Conservation (phyloP, 30 jellyfish, hydroid and myxozoan genomes). For the Chironex yamaguchii region DNA sequence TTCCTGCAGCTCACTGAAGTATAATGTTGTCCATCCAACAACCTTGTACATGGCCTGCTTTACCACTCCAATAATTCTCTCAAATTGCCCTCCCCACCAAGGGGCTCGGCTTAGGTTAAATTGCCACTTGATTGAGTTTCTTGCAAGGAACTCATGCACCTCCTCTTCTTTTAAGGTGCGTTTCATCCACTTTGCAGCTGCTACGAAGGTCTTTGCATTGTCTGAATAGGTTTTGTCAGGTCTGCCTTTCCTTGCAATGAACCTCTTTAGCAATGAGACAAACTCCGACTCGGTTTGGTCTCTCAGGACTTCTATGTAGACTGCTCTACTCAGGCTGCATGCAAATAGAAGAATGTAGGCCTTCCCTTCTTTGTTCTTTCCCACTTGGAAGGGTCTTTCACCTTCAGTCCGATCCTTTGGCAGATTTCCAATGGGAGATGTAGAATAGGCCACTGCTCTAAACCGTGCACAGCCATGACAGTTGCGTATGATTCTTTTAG, state of each 20-base stretch:
- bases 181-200: conserved; percentile 59
- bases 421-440: too few species aligned
- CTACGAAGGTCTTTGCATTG: conserved; percentile 47
- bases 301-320: conserved; percentile 35
- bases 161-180: conserved; percentile 19
- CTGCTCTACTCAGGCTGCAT: conserved; percentile 78
- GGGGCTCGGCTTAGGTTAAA: conserved; percentile 77
- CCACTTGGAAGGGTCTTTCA: too few species aligned
- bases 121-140: conserved; percentile 61
- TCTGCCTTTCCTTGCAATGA: conserved; percentile 72
- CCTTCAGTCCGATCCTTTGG: too few species aligned
- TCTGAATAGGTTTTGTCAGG: conserved; percentile 64
- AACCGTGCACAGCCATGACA: conserved; percentile 34
- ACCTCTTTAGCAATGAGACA: conserved; percentile 29
- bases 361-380: conserved; percentile 16
- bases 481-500: conserved; percentile 1
- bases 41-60: conserved; percentile 64
- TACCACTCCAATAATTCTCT: conserved; percentile 63
- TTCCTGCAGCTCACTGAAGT: conserved; percentile 47
- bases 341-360: conserved; percentile 70
- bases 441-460: too few species aligned
- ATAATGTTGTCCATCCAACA: conserved; percentile 40
- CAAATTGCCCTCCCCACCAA: conserved; percentile 85
- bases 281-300: conserved; percentile 56
- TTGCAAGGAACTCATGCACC: conserved; percentile 29